Base-by-base conservation (phyloP, 2,888 invertebrate species). In the Colostygia pectinataria region DNA sequence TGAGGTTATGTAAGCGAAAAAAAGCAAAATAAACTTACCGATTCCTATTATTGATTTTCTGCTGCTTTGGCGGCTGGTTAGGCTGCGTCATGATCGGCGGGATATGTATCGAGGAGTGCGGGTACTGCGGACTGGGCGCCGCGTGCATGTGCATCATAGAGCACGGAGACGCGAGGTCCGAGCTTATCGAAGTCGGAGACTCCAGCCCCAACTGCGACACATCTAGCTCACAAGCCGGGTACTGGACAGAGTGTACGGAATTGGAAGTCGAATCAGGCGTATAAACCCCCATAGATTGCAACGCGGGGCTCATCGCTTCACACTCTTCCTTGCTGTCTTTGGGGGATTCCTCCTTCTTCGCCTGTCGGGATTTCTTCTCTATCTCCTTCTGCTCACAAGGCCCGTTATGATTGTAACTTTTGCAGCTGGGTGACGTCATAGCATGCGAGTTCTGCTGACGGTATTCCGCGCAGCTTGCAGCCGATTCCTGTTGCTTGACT, bases 131-230 rank as follows among this genome's bases (percentile, higher is more conserved):
- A 27, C 59, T 50, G 18, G 86, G 84, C 8, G 81, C 80, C 0
- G 88, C 80, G 63, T 90, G 90, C 90, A 90, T 87, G 58, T 89
- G 89, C 82, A 90, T 78, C 91, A 95, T 93, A n/a, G 95, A 94
- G 69, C 95, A 96, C 49, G 96, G 96, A 0, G 94, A 94, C 5
- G 95, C 94, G 82, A 97, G 92, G 76, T 97, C 97, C 34, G 95
- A 96, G 0, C 96, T 94, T 60, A 97, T 96, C 28, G 96, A 96
- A 0, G 96, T 94, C 0, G 98, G 97, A 0, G 97, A 97, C 75
- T 97, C 97, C 56, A 98, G 84, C 0, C 96, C 96, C 48, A 97
- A 80, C 71, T 96, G 96, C 47, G 94, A 93, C 1, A 96, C 96
- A 75, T 96, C 97, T 52, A 97, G 80, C 63, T 97, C 96, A 65